These are phyloP conservation scores for Diorhabda sublineata DNA, from an alignment of 1,140 invertebrate species.

Conservation along the genomic window DNA sequence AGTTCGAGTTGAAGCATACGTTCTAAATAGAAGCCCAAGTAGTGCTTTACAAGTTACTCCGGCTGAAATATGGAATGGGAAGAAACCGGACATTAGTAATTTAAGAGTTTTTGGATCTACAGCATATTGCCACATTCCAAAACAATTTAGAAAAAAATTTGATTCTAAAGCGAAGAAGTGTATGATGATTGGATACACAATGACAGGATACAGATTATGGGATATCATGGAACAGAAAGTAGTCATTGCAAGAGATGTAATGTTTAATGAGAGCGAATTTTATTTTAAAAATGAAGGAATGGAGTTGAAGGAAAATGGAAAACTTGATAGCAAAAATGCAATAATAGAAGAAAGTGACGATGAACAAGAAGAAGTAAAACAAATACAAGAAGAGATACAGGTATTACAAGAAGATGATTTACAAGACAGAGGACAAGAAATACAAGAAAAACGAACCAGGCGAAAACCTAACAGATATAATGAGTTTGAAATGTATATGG, in stretches of 20 bases:
- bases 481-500: slow-evolving; percentile 25
- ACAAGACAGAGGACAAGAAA: not conserved
- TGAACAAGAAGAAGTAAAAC: not conserved
- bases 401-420: not conserved
- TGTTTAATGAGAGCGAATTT: no score
- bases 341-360: not conserved
- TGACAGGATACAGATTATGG: slow-evolving; percentile 24
- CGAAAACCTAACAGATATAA: slow-evolving; percentile 8
- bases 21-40: not conserved
- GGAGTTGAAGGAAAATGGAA: no score
- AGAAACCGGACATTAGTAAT: slow-evolving; percentile 36
- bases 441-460: not conserved
- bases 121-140: slow-evolving; percentile 37
- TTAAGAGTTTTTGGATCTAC: slow-evolving; percentile 36
- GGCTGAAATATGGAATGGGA: slow-evolving; percentile 29
- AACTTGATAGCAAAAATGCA: not conserved
- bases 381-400: not conserved
- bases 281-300: no score
- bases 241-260: no score
- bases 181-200: slow-evolving; percentile 31
- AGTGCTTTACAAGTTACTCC: slow-evolving; percentile 3
- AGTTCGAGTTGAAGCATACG: slow-evolving; percentile 14
- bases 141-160: slow-evolving; percentile 32
- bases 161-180: slow-evolving; percentile 30
- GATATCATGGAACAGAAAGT: not conserved